Conservation (phyloP, 1,140 invertebrate species). For the Drosophila albomicans region DNA sequence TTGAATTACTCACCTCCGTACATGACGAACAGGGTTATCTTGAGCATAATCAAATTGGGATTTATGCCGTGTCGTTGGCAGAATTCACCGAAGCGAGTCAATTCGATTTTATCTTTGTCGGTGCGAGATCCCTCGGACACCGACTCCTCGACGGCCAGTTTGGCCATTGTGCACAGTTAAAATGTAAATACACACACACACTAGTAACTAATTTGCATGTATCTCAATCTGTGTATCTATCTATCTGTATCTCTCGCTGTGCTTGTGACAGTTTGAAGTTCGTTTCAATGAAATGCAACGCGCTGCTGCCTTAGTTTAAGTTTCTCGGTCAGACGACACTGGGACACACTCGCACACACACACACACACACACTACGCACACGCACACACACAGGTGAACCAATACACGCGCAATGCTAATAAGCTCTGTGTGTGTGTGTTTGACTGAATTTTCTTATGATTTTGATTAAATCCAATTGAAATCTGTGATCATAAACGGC, state of each 20-base stretch:
- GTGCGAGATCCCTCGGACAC: slow-evolving; percentile 58
- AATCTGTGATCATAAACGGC: slow-evolving; percentile 71
- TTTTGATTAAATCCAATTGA: slow-evolving; percentile 85
- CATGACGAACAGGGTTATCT: slow-evolving; percentile 92
- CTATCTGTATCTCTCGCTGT: slow-evolving; percentile 4
- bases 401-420: slow-evolving; percentile 64
- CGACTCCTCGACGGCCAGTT: slow-evolving; percentile 79
- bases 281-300: slow-evolving; percentile 68
- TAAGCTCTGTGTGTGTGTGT: slow-evolving; percentile 29
- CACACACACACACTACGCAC: slow-evolving; percentile 8
- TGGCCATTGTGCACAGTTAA: slow-evolving; percentile 43
- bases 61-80: slow-evolving; percentile 86
- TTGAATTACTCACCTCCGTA: slow-evolving; percentile 88
- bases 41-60: slow-evolving; percentile 91
- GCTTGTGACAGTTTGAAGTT: slow-evolving; percentile 71
- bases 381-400: slow-evolving; percentile 23
- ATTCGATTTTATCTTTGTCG: slow-evolving; percentile 78
- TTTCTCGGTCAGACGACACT: slow-evolving; percentile 76
- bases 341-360: slow-evolving; percentile 33
- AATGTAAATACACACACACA: slow-evolving; percentile 14
- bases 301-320: slow-evolving; percentile 57
- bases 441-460: slow-evolving; percentile 64
- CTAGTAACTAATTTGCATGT: slow-evolving; percentile 40
- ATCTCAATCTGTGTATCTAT: not conserved
- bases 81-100: slow-evolving; percentile 77